Evolutionary conservation across 2,113 vertebrate species (phyloP).

Genomic region (Daphoenositta chrysoptera): DNA sequence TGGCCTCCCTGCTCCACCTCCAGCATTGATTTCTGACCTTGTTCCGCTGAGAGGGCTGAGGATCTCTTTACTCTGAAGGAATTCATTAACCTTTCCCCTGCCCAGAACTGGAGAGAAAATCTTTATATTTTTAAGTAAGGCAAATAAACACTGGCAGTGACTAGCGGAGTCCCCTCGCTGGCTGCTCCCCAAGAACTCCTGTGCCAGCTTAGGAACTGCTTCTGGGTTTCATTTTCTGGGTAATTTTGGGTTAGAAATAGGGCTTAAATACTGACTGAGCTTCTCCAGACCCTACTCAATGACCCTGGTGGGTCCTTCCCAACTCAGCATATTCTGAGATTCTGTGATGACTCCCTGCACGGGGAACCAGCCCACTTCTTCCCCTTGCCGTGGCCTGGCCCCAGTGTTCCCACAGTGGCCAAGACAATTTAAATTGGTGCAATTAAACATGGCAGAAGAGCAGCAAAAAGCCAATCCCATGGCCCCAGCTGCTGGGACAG

Average conservation of each 20-base stretch:
- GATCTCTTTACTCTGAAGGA: slow-evolving; percentile 58
- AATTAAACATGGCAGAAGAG: neutral
- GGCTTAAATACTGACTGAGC: neutral
- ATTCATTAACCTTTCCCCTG: slow-evolving; percentile 65
- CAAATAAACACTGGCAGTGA: slow-evolving; percentile 32
- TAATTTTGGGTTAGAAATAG: rapidly evolving
- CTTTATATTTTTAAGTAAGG: slow-evolving; percentile 62
- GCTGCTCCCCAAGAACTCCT: neutral
- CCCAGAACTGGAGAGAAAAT: slow-evolving; percentile 47
- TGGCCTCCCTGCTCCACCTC: slow-evolving; percentile 51
- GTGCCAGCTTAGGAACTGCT: neutral
- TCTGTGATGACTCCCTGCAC: neutral
- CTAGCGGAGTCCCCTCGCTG: neutral
- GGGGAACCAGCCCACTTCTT: neutral
- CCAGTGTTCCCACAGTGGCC: rapidly evolving
- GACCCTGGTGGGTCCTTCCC: neutral
- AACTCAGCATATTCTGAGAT: neutral
- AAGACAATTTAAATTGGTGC: neutral
- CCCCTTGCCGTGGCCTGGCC: rapidly evolving
- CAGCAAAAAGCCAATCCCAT: neutral
- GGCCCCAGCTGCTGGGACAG: neutral
- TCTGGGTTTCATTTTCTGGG: neutral
- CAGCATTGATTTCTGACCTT: slow-evolving; percentile 63
- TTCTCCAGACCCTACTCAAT: neutral
- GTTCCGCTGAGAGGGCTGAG: slow-evolving; percentile 29